Conservation (phyloP, 2,888 invertebrate genomes). For the Physocephala rufipes region DNA sequence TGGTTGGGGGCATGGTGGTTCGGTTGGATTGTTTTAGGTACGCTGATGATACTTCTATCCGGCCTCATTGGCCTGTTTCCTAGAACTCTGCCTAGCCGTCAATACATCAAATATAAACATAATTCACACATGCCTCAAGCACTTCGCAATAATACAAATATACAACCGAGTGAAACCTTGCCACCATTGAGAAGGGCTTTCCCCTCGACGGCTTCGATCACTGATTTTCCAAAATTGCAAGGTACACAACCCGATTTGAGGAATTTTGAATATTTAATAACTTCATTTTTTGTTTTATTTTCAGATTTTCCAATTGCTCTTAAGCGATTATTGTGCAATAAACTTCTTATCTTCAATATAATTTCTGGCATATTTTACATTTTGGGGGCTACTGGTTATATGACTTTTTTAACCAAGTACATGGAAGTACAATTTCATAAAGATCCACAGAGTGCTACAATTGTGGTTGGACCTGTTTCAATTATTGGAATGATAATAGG, state of each 20-base stretch:
- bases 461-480: slow-evolving; percentile 72
- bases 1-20: slow-evolving; percentile 83
- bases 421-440: slow-evolving; percentile 78
- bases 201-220: slow-evolving; percentile 53
- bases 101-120: slow-evolving; percentile 47
- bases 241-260: slow-evolving; percentile 47
- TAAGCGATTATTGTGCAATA: slow-evolving; percentile 72
- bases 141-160: slow-evolving; percentile 54
- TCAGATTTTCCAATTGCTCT: slow-evolving; percentile 70
- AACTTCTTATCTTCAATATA: slow-evolving; percentile 74
- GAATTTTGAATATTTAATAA: not conserved
- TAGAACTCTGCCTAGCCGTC: slow-evolving; percentile 56
- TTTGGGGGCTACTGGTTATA: slow-evolving; percentile 72
- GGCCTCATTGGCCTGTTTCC: slow-evolving; percentile 75
- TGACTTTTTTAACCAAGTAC: slow-evolving; percentile 79
- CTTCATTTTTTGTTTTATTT: slow-evolving; percentile 24
- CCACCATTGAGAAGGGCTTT: slow-evolving; percentile 54
- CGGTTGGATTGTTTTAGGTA: slow-evolving; percentile 70
- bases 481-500: slow-evolving; percentile 72
- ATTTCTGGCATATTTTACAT: slow-evolving; percentile 74
- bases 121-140: slow-evolving; percentile 60
- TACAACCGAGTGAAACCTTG: slow-evolving; percentile 53
- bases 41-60: slow-evolving; percentile 70
- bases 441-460: slow-evolving; percentile 72
- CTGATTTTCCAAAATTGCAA: slow-evolving; percentile 63